Evolutionary conservation across 2,113 vertebrate species (phyloP).

Genomic region (Dipodomys ordii): DNA sequence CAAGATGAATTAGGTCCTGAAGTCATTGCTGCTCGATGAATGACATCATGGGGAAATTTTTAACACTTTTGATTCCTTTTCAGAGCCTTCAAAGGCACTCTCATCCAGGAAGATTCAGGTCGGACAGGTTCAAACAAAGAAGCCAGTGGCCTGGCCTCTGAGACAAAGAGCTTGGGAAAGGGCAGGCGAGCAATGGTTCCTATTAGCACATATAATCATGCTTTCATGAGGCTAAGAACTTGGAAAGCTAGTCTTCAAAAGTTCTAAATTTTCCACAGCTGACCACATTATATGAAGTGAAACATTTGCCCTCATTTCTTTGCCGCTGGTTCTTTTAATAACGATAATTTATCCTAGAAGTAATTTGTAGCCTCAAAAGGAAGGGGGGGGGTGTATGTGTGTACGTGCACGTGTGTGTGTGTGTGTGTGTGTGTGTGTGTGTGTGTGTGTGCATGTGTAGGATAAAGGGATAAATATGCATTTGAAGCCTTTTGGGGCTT

Average conservation of each 20-base stretch:
- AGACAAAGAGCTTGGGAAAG: conserved; percentile 1
- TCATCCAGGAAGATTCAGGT: conserved; percentile 27
- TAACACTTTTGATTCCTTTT: conserved; percentile 33
- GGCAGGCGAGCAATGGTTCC: not conserved
- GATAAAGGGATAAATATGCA: not conserved
- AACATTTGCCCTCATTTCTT: conserved; percentile 10
- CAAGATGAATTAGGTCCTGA: conserved; percentile 50
- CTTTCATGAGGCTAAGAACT: not conserved
- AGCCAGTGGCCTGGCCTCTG: not conserved
- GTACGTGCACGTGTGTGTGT: not conserved
- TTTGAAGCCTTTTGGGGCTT: not conserved
- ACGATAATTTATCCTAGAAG: conserved; percentile 1
- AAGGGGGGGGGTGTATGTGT: not conserved
- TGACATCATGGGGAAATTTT: conserved; percentile 48
- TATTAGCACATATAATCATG: not conserved
- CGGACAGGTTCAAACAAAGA: not conserved
- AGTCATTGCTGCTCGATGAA: conserved; percentile 13
- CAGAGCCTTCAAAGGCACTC: not conserved
- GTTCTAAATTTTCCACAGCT: conserved; percentile 14
- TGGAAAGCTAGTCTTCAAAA: not conserved
- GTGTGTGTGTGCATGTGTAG: not conserved
- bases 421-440: not conserved
- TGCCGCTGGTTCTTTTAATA: not conserved
- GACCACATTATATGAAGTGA: not conserved
- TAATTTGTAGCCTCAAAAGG: not conserved